Conservation (phyloP, 2,113 vertebrate species). For the Hippocampus mohnikei region DNA sequence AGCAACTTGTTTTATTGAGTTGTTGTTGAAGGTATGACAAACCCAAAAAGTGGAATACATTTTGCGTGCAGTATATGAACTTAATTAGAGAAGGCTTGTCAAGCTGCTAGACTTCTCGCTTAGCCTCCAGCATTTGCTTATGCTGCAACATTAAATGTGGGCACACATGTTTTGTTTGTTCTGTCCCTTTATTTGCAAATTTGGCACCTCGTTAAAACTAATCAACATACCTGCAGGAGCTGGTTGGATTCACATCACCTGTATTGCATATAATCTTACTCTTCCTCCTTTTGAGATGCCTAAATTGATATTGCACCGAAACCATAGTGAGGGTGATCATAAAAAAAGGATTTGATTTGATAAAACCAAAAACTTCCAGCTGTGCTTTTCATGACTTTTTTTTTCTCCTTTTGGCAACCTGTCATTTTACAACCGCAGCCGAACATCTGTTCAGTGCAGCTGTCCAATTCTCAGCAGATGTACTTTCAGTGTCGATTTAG, state of each 20-base stretch:
- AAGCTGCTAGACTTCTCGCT: conserved; percentile 6
- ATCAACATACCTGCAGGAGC: neutral
- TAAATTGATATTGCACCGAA: neutral
- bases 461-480: neutral
- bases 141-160: conserved; percentile 13
- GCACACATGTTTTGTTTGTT: neutral
- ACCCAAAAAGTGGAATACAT: neutral
- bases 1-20: conserved; percentile 1
- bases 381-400: neutral
- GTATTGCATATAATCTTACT: conserved; percentile 1
- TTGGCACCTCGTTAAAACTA: neutral
- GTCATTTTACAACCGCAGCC: neutral
- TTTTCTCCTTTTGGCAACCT: neutral
- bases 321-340: neutral
- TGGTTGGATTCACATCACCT: neutral
- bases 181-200: conserved; percentile 5
- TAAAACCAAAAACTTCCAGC: neutral
- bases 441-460: neutral
- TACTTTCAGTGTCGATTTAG: conserved; percentile 10
- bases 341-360: neutral
- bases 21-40: neutral
- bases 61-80: neutral
- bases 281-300: neutral
- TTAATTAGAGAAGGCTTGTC: conserved; percentile 14
- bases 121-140: conserved; percentile 11